Percentiles rank a stretch among this genome's conserved stretches.
Evolutionary conservation across 2,888 invertebrate genomes (phyloP).

Genomic region (Synanthedon formicaeformis): DNA sequence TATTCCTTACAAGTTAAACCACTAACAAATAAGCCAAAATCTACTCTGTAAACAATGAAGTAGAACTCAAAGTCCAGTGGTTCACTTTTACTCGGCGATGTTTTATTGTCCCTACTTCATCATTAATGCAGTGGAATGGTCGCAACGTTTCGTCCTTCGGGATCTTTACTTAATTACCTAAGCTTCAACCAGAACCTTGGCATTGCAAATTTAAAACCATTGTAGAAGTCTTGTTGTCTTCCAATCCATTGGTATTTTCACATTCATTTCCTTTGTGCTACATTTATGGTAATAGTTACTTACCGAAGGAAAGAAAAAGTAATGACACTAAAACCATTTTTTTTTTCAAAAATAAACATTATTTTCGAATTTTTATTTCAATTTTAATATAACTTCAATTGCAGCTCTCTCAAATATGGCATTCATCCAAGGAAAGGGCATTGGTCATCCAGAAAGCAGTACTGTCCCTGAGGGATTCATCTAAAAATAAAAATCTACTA

Average conservation of each 20-base stretch:
- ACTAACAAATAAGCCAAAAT: background rate
- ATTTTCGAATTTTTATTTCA: too few relatives aligned
- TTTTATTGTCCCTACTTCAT: constrained; percentile 17
- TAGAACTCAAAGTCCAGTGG: background rate
- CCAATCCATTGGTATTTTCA: background rate
- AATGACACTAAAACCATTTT: too few relatives aligned
- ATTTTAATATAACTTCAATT: too few relatives aligned
- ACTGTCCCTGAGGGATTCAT: too few relatives aligned
- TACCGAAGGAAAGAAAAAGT: too few relatives aligned
- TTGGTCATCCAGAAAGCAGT: too few relatives aligned
- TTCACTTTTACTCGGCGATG: background rate
- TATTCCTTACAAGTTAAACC: background rate
- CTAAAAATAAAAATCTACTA: too few relatives aligned
- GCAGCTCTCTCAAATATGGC: too few relatives aligned
- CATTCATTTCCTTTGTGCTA: background rate
- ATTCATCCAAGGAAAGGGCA: too few relatives aligned
- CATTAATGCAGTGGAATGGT: constrained; percentile 34
- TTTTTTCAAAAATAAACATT: too few relatives aligned
- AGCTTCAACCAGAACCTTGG: constrained; percentile 12
- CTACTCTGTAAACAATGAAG: background rate
- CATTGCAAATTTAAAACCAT: constrained; percentile 26
- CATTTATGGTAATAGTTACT: background rate
- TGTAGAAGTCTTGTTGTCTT: constrained; percentile 16
- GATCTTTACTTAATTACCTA: constrained; percentile 28
- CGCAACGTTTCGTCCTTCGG: constrained; percentile 23